Base-by-base conservation (phyloP, 2,888 invertebrate species). In the Eutolmus rufibarbis region DNA sequence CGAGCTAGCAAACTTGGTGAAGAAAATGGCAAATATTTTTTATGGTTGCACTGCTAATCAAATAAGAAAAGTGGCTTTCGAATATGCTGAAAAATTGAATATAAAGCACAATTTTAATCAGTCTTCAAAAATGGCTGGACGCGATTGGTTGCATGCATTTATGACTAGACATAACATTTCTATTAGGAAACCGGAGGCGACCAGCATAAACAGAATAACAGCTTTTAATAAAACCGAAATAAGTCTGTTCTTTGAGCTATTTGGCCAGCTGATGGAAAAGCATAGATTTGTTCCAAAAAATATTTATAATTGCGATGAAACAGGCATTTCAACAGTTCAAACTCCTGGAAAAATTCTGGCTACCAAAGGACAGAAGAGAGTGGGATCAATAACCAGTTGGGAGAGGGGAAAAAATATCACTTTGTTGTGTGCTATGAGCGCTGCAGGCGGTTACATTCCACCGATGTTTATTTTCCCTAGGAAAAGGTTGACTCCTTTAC, bases 391-490 rank as follows among this genome's bases (percentile, higher is more conserved):
- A 57, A 87, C 87, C 56, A 86, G 86, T 28, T 86, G 43, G 43
- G 87, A 88, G 23, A 56, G 90, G 86, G 91, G 90, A 14, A 88
- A 89, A 56, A 89, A 90, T 14, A 88, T 91, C 5, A 91, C 91
- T 16, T 84, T 90, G 43, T 89, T 91, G 28, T 89, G 87, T 40
- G 89, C 90, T 40, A 90, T 91, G 90, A 90, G 88, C 87, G 91
- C 90, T 76, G 88, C 89, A 79, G 91, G 91, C 46, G 74, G 40
- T 1, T 40, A 9, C 40, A 40, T 40, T 9, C 40, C 40, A 7
- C 40, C 91, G 31, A 82, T 90, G 56, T 76, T 91, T 16, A 90
- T 91, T 86, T 92, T 91, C 88, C 90, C 90, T 5, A 88, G 90
- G 23, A 90, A 90, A 89, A 91, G 90, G 84, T 89, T 90, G 89